These are phyloP conservation scores for Phaethornis superciliosus DNA, from an alignment of 2,113 vertebrate species.

Conservation along the genomic window DNA sequence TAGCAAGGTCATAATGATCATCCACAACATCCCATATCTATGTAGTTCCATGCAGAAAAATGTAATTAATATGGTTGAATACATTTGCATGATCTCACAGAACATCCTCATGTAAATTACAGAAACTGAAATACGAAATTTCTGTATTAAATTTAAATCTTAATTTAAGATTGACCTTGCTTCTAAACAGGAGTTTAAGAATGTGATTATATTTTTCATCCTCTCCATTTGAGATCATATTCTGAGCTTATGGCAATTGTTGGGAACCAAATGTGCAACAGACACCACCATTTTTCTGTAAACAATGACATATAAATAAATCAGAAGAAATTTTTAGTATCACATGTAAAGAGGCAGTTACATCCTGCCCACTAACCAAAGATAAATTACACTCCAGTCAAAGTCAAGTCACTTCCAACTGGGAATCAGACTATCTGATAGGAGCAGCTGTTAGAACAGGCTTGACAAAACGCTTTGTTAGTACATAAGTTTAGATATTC, in stretches of 20 bases:
- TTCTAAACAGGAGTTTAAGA: neutral
- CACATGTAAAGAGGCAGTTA: slow-evolving; percentile 4
- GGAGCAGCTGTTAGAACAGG: slow-evolving; percentile 41
- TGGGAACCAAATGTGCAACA: neutral
- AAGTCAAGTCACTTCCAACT: slow-evolving; percentile 46
- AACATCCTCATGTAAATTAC: neutral
- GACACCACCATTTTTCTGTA: neutral
- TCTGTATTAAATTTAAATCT: neutral
- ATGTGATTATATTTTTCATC: neutral
- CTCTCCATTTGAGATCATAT: neutral
- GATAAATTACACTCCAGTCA: slow-evolving; percentile 5
- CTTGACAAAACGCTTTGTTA: slow-evolving; percentile 45
- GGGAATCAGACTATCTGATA: slow-evolving; percentile 52
- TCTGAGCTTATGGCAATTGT: neutral
- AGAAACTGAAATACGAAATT: neutral
- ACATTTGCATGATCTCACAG: neutral
- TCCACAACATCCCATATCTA: neutral
- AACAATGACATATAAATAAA: slow-evolving; percentile 19
- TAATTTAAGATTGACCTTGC: neutral
- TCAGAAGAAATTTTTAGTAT: slow-evolving; percentile 25
- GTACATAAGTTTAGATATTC: slow-evolving; percentile 63
- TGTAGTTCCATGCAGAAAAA: neutral
- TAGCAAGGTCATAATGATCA: neutral
- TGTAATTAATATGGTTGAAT: neutral
- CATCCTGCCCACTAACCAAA: neutral